These are phyloP conservation scores for Phaenicophaeus curvirostris DNA, from an alignment of 2,797 vertebrate species.

Conservation along the genomic window DNA sequence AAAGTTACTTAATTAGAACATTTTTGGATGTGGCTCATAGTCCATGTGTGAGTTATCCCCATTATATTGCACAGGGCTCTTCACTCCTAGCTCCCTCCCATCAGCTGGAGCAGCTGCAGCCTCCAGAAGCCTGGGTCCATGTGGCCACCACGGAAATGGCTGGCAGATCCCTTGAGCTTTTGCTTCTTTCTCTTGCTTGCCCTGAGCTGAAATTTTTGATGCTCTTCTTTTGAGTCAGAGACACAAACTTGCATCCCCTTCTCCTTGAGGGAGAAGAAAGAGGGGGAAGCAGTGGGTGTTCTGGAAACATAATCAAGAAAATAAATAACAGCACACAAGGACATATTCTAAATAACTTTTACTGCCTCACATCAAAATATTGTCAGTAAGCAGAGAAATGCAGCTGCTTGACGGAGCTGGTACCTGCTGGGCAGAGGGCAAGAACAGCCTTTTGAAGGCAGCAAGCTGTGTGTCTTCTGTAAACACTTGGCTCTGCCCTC, in stretches of 20 bases:
- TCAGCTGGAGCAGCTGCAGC: neutral
- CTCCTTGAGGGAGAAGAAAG: neutral
- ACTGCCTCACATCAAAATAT: constrained; percentile 11
- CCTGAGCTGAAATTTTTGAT: neutral
- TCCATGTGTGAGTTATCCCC: neutral
- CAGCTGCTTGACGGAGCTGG: constrained; percentile 25
- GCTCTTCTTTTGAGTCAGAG: neutral
- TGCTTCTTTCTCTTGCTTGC: neutral
- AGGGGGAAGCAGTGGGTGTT: constrained; percentile 32
- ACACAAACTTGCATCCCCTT: neutral
- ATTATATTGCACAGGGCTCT: neutral
- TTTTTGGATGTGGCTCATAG: neutral
- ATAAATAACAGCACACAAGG: constrained; percentile 24
- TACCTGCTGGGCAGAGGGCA: constrained; percentile 15
- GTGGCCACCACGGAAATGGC: neutral
- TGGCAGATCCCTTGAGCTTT: neutral
- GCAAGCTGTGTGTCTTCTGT: neutral
- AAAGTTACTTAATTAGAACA: neutral
- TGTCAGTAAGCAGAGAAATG: constrained; percentile 18
- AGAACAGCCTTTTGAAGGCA: neutral
- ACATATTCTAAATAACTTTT: constrained; percentile 17
- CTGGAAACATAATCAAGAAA: constrained; percentile 17
- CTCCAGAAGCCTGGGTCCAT: neutral
- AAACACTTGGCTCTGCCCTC: neutral
- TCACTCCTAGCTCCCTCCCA: neutral